A percentile compares a stretch with the other conserved stretches of the same genome.
Conservation (phyloP, 2,888 invertebrate genomes). For the Erebia palarica region DNA sequence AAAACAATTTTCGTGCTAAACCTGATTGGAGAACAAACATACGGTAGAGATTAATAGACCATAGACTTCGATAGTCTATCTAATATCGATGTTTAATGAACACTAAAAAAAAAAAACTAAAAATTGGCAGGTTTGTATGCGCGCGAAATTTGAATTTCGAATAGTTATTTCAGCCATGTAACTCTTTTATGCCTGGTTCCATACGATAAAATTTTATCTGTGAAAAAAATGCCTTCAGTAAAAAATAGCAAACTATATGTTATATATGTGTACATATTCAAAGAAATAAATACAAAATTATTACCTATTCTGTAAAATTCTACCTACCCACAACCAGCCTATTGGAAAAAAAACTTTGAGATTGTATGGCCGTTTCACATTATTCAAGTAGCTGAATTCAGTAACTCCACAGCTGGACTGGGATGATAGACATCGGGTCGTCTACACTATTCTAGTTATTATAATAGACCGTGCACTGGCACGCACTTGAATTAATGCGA, state of each 20-base stretch:
- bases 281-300: slow-evolving; percentile 23
- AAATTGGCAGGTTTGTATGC: slow-evolving; percentile 21
- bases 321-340: slow-evolving; percentile 21
- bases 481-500: no score
- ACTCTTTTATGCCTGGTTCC: slow-evolving; percentile 30
- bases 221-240: slow-evolving; percentile 50
- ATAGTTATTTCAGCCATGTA: slow-evolving; percentile 18
- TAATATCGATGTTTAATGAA: slow-evolving; percentile 2
- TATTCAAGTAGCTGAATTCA: background rate
- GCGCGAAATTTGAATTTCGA: slow-evolving; percentile 30
- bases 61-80: background rate
- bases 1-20: no score
- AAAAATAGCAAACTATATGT: slow-evolving; percentile 31
- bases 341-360: background rate
- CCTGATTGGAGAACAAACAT: no score
- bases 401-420: no score
- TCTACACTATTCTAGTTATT: no score
- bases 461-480: no score
- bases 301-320: slow-evolving; percentile 36
- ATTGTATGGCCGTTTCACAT: background rate
- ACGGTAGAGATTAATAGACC: background rate
- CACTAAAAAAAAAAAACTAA: background rate
- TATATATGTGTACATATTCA: slow-evolving; percentile 31
- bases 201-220: slow-evolving; percentile 41
- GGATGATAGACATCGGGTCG: no score